These are phyloP conservation scores for Polyploca ridens DNA, from an alignment of 2,888 invertebrate genomes.

Conservation along the genomic window DNA sequence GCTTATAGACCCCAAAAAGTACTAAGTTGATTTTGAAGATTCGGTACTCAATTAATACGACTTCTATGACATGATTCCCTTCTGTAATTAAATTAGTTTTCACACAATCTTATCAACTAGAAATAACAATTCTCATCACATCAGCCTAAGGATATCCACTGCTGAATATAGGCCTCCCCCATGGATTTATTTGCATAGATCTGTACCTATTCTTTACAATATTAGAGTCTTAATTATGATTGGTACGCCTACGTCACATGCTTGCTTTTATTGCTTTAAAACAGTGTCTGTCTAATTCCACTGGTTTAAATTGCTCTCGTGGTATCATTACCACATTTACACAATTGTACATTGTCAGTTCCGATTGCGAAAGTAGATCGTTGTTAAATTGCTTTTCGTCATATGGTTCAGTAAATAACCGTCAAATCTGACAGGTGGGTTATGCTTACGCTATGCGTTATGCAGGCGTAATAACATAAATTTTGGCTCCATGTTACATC, in stretches of 20 bases:
- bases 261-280: constrained; percentile 44
- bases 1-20: too few species aligned
- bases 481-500: constrained; percentile 34
- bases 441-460: constrained; percentile 37
- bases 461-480: constrained; percentile 28
- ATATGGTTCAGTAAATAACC: constrained; percentile 64
- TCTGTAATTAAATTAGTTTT: too few species aligned
- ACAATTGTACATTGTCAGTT: constrained; percentile 74
- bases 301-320: constrained; percentile 50
- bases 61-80: too few species aligned
- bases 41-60: too few species aligned
- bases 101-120: too few species aligned
- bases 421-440: constrained; percentile 56
- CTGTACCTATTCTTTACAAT: neutral
- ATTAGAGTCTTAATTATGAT: constrained; percentile 30
- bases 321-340: constrained; percentile 72
- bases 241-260: constrained; percentile 28
- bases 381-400: constrained; percentile 77
- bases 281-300: constrained; percentile 43
- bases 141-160: too few species aligned
- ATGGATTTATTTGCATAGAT: too few species aligned
- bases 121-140: too few species aligned
- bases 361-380: constrained; percentile 74
- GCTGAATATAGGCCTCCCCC: too few species aligned
- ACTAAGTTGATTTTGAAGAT: too few species aligned